A percentile compares a stretch with the other conserved stretches of the same genome.
These are phyloP conservation scores for Austrolebias charrua DNA, from an alignment of 2,797 vertebrate genomes.

Conservation along the genomic window DNA sequence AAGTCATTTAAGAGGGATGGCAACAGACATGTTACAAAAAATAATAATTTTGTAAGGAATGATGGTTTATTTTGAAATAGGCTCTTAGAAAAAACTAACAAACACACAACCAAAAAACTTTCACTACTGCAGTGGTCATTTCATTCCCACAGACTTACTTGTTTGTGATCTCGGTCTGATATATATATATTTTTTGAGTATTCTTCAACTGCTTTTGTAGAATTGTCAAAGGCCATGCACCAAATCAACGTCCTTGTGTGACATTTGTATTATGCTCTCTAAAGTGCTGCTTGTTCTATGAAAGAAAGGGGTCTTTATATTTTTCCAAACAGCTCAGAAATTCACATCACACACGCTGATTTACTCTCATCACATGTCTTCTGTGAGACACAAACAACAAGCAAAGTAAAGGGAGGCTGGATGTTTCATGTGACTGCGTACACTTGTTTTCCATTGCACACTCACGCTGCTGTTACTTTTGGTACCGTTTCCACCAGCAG, in stretches of 20 bases:
- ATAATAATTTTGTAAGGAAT: conserved; percentile 2
- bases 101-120: too few relatives aligned
- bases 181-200: background rate
- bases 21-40: background rate
- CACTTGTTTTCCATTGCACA: conserved; percentile 16
- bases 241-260: conserved; percentile 42
- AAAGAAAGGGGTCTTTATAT: conserved; percentile 47
- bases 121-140: background rate
- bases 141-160: conserved; percentile 3
- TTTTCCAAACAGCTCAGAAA: conserved; percentile 32
- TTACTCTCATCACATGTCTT: conserved; percentile 49
- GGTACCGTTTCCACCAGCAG: conserved; percentile 41
- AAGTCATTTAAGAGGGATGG: background rate
- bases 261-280: conserved; percentile 21
- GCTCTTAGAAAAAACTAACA: background rate
- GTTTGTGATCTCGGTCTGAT: conserved; percentile 3
- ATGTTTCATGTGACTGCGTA: conserved; percentile 47
- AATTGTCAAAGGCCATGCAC: conserved; percentile 10
- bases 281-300: conserved; percentile 18
- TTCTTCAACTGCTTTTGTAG: conserved; percentile 1
- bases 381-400: conserved; percentile 21
- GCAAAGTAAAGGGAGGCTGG: conserved; percentile 33
- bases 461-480: conserved; percentile 25
- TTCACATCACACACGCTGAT: conserved; percentile 33
- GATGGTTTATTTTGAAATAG: background rate